Conservation (phyloP, 2,113 vertebrate genomes). For the Gasterosteus aculeatus region DNA sequence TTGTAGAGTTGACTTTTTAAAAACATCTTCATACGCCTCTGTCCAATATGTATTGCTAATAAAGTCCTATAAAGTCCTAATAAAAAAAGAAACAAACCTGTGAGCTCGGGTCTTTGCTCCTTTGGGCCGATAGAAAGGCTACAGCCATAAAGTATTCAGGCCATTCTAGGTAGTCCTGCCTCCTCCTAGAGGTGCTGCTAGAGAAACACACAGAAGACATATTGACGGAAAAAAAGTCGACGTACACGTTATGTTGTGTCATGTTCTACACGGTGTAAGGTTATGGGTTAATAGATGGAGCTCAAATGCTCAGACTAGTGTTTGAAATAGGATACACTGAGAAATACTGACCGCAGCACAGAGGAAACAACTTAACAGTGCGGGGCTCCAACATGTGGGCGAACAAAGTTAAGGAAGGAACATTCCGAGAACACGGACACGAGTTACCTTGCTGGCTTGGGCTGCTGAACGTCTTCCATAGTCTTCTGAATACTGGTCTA, state of each 20-base stretch:
- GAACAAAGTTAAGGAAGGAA: neutral
- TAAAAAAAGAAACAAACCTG: slow-evolving; percentile 70
- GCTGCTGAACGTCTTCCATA: slow-evolving; percentile 12
- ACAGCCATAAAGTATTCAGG: slow-evolving; percentile 98
- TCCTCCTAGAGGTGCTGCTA: slow-evolving; percentile 73
- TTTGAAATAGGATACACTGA: neutral
- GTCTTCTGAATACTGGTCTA: neutral
- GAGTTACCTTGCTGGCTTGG: neutral
- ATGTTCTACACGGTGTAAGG: too few species aligned
- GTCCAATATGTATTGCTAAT: too few species aligned
- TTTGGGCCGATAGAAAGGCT: slow-evolving; percentile 95
- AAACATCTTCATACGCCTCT: too few species aligned
- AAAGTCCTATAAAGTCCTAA: too few species aligned
- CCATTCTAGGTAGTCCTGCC: slow-evolving; percentile 96
- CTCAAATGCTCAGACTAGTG: neutral
- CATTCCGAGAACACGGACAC: too few species aligned
- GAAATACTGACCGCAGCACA: neutral
- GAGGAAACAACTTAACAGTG: neutral
- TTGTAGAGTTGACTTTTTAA: too few species aligned
- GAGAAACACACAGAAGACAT: neutral
- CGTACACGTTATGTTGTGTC: too few species aligned
- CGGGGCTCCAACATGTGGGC: neutral
- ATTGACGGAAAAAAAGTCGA: neutral
- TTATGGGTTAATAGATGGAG: too few species aligned
- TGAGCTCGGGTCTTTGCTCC: slow-evolving; percentile 97